A percentile compares a stretch with the other conserved stretches of the same genome.
phyloP scores from a whole-genome alignment of 2,113 vertebrate species.

The Oryzias celebensis region DNA sequence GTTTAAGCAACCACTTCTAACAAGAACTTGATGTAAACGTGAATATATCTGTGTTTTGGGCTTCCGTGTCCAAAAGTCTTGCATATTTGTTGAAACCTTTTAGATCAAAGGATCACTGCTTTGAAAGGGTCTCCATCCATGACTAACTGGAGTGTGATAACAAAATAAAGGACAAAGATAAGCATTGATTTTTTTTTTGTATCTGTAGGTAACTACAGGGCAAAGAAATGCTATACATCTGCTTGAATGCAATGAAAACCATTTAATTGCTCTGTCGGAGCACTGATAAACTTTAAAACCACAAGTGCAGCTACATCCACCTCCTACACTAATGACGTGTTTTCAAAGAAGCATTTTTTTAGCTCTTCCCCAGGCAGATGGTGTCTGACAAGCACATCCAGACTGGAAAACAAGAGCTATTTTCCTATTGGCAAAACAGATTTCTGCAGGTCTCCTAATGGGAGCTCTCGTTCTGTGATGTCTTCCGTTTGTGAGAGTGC shows the following conservation, averaged over 20 bases:
- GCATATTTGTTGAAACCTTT: no score
- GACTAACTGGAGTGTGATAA: no score
- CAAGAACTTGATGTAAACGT: no score
- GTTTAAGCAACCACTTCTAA: no score
- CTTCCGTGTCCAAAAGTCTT: no score
- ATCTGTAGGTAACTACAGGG: background rate
- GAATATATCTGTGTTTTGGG: no score
- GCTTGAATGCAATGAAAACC: conserved; percentile 5
- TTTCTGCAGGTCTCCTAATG: conserved; percentile 21
- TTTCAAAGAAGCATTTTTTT: conserved; percentile 20
- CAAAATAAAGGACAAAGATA: no score
- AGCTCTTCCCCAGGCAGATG: conserved; percentile 32
- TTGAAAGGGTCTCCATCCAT: no score
- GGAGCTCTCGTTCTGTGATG: conserved; percentile 3
- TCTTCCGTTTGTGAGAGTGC: background rate
- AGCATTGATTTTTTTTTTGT: no score
- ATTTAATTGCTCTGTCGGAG: conserved; percentile 33
- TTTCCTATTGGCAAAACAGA: conserved; percentile 1
- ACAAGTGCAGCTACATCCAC: conserved; percentile 19
- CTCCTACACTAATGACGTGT: conserved; percentile 22
- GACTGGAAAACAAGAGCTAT: conserved; percentile 11
- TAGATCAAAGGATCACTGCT: no score
- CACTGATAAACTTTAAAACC: conserved; percentile 13
- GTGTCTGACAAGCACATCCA: conserved; percentile 21
- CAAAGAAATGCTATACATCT: conserved; percentile 4